Conservation (phyloP, 1,140 invertebrate species). For the Aphis gossypii region DNA sequence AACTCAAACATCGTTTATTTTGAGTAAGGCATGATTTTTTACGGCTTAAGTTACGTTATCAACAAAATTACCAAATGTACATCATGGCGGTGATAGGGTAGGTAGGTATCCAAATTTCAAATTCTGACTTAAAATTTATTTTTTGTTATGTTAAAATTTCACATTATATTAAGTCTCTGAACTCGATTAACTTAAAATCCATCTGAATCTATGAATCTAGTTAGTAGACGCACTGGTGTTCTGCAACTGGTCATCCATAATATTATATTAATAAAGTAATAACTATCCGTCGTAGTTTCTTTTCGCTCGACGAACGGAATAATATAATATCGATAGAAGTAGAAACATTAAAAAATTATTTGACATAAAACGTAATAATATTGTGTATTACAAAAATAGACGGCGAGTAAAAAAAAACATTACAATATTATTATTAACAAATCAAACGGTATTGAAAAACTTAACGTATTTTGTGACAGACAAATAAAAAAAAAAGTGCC, state of each 20-base stretch:
- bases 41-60: not conserved
- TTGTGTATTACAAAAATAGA: conserved; percentile 30
- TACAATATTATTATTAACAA: not conserved
- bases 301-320: not conserved
- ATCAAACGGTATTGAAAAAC: not conserved
- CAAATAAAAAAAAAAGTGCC: not conserved
- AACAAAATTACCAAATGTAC: not conserved
- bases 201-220: not conserved
- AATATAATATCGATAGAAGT: not conserved
- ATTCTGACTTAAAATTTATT: not conserved
- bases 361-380: conserved; percentile 5
- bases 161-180: not conserved
- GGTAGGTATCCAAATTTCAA: not conserved
- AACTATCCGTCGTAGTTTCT: not conserved
- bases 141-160: not conserved
- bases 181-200: not conserved
- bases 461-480: not conserved
- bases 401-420: not conserved
- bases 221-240: not conserved
- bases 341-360: not conserved
- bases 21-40: not conserved
- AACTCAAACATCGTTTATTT: not conserved
- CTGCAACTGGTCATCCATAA: not conserved
- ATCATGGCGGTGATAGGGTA: too few relatives aligned
- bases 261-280: not conserved